Percentiles rank a stretch among this genome's conserved stretches.
Conservation (phyloP, 2,797 vertebrate species). For the Luscinia luscinia region DNA sequence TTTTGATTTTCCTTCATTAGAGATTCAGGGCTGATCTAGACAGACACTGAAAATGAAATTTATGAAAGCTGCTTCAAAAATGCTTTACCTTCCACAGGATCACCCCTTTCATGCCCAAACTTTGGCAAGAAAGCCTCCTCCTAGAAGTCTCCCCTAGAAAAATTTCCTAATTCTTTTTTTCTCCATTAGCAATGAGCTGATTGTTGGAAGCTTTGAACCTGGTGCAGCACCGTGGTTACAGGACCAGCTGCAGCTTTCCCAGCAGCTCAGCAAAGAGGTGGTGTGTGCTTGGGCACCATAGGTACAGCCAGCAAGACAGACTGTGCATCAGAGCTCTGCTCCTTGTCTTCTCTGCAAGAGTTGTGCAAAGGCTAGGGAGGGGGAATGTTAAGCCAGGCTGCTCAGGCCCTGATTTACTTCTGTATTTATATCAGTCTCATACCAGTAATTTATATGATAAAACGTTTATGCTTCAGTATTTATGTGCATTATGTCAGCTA, state of each 20-base stretch:
- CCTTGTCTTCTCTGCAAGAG: background rate
- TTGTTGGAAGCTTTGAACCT: background rate
- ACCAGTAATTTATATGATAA: background rate
- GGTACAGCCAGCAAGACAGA: background rate
- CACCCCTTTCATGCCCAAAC: fast-evolving
- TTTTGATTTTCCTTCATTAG: background rate
- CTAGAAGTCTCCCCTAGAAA: background rate
- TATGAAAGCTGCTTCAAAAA: background rate
- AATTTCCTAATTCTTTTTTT: background rate
- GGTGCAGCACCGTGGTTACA: fast-evolving
- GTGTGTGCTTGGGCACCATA: background rate
- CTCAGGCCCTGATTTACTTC: background rate
- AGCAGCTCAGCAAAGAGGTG: background rate
- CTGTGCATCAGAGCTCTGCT: background rate
- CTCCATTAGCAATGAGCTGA: background rate
- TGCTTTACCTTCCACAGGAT: background rate
- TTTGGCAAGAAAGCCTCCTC: background rate
- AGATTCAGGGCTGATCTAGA: background rate
- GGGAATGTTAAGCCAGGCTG: background rate
- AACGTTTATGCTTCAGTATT: background rate
- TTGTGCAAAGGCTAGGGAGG: background rate
- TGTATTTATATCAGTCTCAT: background rate
- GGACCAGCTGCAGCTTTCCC: background rate
- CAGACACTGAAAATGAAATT: background rate
- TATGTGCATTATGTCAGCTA: background rate